Base-by-base conservation (phyloP, 2,888 invertebrate species). In the Caenorhabditis macrosperma region DNA sequence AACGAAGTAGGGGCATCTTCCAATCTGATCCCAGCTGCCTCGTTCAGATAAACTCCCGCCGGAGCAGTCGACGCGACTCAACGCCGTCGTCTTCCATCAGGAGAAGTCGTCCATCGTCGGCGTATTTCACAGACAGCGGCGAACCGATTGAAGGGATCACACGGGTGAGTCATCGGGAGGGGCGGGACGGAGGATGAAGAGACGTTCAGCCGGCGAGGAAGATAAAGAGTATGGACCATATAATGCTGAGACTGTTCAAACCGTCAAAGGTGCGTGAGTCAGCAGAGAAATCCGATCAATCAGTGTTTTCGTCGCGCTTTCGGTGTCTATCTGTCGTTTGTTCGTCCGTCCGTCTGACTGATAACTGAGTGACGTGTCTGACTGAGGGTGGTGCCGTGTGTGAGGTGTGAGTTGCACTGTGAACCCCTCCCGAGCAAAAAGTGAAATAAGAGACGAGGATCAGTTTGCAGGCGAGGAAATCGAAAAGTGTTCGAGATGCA, bases 401-500 rank as follows among this genome's bases (percentile, higher is more conserved):
- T 44, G 44, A 44, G 44, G 44, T 33, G 20, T 46, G 46, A n/a
- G 6, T 30, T 33, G 28, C 30, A 30, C 33, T 33, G 30, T 54
- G 44, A 17, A 4, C n/a, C n/a, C n/a, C n/a, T n/a, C n/a, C 35
- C 9, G 20, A 61, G 26, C 44, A 28, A 28, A 20, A 59, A 59
- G 4, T 20, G 26, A 7, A 26, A 28, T 24, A 59, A n/a, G 28
- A 38, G 15, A 0, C 9, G 38, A 22, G 20, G 24, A 60, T 0
- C 24, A 15, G 52, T 59, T 77, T 82, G 20, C 60, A 82, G 82
- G 67, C 79, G 1, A 35, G 78, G 46, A 82, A 83, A 66, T 75
- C 84, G 46, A 81, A 84, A 38, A 78, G 75, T 44, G 80, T 78
- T 10, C 60, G 67, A 26, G 69, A 64, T 59, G 59, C 78, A 50